Evolutionary conservation across 2,113 vertebrate species (phyloP), one percentile per base, ranked within the genome.

Genomic region (Noturus placidus): DNA sequence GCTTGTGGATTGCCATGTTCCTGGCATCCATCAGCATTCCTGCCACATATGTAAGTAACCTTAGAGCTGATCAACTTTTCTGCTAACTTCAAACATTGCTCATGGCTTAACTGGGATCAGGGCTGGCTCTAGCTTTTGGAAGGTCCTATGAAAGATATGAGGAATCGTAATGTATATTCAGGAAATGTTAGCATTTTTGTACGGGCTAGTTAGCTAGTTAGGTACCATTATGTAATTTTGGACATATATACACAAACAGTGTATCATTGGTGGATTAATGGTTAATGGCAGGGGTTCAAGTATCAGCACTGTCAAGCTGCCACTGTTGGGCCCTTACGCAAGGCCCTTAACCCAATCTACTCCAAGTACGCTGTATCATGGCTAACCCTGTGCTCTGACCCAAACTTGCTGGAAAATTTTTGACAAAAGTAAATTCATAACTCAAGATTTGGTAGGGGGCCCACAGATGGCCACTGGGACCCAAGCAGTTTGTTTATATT

Each of bases 31-130:
- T 25, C 0, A 96, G 87, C 90, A 95, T 97, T 89, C 86, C 93
- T 7, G 91, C 90, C 25, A 93, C 96, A 84, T 98, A 97, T 0
- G 97, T 99, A 94, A 96, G 97, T 52, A 15, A 46, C 81, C 46
- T 67, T 67, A 15, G 1, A 19, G 22, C 7, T 54, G 17, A 80
- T 56, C 5, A 57, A 22, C 52, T 33, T 54, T 76, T 50, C 10
- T 78, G 38, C 25, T 52, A 30, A 78, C 30, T 54, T 54, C 17
- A 30, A n/a, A 54, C 76, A 30, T 78, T 42, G 70, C 35, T 11
- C 9, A 74, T 74, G 42, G 25, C 10, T 25, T 46, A 54, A 78
- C 2, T 38, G 38, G 38, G 38, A 38, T 52, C 38, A 46, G 7
- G 11, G 11, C 38, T 38, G 17, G 35, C 1, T 70, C 30, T 70